These are phyloP conservation scores for Numida meleagris DNA, from an alignment of 2,113 vertebrate genomes.

Conservation along the genomic window DNA sequence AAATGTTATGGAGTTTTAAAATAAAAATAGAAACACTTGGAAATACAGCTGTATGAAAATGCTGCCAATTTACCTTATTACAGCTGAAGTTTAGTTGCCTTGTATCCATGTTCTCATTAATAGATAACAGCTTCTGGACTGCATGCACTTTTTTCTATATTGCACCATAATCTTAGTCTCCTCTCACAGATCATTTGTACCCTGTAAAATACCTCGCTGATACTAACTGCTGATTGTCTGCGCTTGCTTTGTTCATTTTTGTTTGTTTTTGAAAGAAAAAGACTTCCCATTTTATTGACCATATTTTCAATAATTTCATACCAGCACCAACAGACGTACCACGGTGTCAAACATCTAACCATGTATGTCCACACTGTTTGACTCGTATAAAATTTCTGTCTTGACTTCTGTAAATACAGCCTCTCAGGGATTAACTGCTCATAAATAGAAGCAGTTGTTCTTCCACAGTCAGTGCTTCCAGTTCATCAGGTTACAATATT, in stretches of 20 bases:
- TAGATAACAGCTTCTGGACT: not conserved
- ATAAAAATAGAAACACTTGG: not conserved
- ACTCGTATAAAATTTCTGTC: not conserved
- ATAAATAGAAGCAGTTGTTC: not conserved
- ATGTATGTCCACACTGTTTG: not conserved
- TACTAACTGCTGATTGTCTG: not conserved
- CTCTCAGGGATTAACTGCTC: not conserved
- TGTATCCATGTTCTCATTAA: not conserved
- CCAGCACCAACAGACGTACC: not conserved
- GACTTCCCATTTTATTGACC: not conserved
- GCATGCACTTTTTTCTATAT: not conserved
- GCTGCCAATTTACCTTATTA: not conserved
- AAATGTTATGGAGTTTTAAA: not conserved
- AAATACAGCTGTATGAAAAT: not conserved
- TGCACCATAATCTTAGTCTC: not conserved
- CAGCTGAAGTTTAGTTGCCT: not conserved
- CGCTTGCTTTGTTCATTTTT: not conserved
- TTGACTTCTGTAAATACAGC: not conserved
- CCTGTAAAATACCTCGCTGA: not conserved
- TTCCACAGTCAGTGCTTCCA: not conserved
- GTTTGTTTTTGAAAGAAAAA: not conserved
- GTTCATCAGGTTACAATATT: not conserved
- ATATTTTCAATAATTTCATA: conserved; percentile 7
- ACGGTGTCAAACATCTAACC: not conserved
- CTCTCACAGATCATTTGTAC: not conserved